Base-by-base conservation (phyloP, 2,888 invertebrate genomes). In the Drosophila neutralis region DNA sequence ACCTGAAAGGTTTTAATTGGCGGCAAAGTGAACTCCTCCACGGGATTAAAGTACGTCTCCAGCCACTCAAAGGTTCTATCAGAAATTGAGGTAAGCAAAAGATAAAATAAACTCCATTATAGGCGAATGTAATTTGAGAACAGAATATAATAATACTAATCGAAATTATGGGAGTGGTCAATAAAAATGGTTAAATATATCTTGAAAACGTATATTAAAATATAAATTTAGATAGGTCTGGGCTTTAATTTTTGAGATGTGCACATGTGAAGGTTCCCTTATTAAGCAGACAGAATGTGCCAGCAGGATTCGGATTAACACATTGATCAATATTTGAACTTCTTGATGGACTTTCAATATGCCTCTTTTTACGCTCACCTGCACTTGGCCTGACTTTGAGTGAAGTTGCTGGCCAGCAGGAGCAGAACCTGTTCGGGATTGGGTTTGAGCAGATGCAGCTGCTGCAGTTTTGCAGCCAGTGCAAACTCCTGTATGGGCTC, bases 1-100 rank as follows among this genome's bases (percentile, higher is more conserved):
- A 91, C 69, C 53, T 82, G 82, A 2, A 91, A 70, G 4, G 82
- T 52, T 35, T 86, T 76, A 8, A 92, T 70, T 21, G 85, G 69
- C 0, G 92, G 87, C 52, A 92, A 49, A 1, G 74, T 85, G 1
- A 90, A 67, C 29, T 92, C 92, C 49, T 91, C 89, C 0, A 88
- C 56, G 4, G 87, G 87, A 76, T 92, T 89, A 48, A 92, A 92
- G 70, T 89, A 91, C 0, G 91, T 87, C 35, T 90, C 86, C 48
- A 87, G 66, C 92, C 92, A 92, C 63, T 90, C 87, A 56, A 89
- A 92, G 35, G 89, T 89, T 62, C 92, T 92, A 45, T 15, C 15
- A 8, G 7, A 45, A 45, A 45, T 24, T 2, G 24, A 24, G 24
- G 21, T 7, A 15, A 13, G 13, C 21, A 24, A 24, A 7, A 24